Conservation (phyloP, 23 tunicate genomes). For the Botrylloides violaceus region DNA sequence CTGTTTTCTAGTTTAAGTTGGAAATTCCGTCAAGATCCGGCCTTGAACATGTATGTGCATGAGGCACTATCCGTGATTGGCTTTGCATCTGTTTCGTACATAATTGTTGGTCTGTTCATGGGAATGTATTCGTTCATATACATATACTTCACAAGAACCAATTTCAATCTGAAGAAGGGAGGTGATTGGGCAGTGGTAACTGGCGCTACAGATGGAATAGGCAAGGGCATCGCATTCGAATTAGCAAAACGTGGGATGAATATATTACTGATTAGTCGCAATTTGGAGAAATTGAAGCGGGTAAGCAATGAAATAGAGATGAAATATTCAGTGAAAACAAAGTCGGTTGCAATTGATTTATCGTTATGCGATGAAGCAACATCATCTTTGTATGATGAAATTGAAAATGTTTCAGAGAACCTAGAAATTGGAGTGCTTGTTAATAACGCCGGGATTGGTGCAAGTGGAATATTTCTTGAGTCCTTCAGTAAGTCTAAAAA, state of each 20-base stretch:
- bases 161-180: constrained; percentile 34
- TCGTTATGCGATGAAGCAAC: constrained; percentile 22
- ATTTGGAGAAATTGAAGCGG: constrained; percentile 42
- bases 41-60: no score
- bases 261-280: constrained; percentile 69
- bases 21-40: no score
- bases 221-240: constrained; percentile 56
- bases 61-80: no score
- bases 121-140: not conserved
- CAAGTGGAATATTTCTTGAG: constrained; percentile 29
- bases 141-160: not conserved
- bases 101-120: not conserved
- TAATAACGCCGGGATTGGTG: constrained; percentile 65
- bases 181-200: constrained; percentile 89
- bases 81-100: not conserved
- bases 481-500: not conserved
- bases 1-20: no score
- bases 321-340: constrained; percentile 40
- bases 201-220: constrained; percentile 90
- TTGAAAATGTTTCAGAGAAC: constrained; percentile 20
- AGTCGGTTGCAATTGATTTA: constrained; percentile 44
- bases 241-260: constrained; percentile 62
- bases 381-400: constrained; percentile 30
- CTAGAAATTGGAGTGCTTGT: constrained; percentile 58
- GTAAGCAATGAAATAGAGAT: constrained; percentile 38